Evolutionary conservation across 2,113 vertebrate genomes (phyloP).

Genomic region (Malurus cyaneus): DNA sequence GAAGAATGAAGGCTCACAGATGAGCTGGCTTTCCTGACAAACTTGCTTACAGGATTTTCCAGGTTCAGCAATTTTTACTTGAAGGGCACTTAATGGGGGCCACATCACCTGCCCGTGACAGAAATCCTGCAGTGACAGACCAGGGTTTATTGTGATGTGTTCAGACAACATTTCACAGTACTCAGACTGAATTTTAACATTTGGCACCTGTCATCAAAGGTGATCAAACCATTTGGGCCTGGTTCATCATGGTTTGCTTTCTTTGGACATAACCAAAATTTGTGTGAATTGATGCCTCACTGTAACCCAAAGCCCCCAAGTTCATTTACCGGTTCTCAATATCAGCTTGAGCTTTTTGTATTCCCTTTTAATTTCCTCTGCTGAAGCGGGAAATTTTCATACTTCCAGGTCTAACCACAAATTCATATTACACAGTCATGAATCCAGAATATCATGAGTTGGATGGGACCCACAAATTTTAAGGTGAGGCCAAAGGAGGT

Average conservation of each 20-base stretch:
- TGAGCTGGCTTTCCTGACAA: conserved; percentile 96
- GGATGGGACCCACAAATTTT: not conserved
- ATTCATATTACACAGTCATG: not conserved
- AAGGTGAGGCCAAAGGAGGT: not conserved
- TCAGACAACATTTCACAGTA: not conserved
- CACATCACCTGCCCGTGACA: conserved; percentile 99
- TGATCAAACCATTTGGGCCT: not conserved
- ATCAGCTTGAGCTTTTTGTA: not conserved
- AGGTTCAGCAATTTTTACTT: conserved; percentile 88
- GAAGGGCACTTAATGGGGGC: conserved; percentile 91
- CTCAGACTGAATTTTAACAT: not conserved
- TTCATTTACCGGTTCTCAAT: not conserved
- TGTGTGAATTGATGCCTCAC: not conserved
- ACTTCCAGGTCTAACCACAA: not conserved
- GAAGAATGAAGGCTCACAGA: conserved; percentile 98
- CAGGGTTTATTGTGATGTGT: not conserved
- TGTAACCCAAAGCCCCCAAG: not conserved
- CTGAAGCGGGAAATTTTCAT: not conserved
- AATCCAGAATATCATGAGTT: not conserved
- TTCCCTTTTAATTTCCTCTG: not conserved
- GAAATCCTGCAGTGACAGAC: conserved; percentile 85
- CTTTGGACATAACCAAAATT: not conserved
- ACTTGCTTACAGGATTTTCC: conserved; percentile 94
- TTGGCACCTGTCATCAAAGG: not conserved
- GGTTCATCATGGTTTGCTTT: not conserved